Conservation (phyloP, 2,113 vertebrate genomes). For the Erythrolamprus reginae region DNA sequence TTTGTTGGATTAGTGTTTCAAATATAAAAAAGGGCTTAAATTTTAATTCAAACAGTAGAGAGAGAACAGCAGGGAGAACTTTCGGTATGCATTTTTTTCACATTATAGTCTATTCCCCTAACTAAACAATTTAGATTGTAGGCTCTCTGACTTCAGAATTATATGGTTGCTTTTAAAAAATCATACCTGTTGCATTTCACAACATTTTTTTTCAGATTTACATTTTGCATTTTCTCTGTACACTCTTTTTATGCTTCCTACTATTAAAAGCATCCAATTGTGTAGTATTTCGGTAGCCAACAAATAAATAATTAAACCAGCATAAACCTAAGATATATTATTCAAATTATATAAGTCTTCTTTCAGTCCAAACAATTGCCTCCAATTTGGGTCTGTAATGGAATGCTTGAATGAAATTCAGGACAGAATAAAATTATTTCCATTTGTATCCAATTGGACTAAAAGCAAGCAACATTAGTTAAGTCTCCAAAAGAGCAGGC, state of each 20-base stretch:
- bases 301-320: background rate
- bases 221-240: no score
- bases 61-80: background rate
- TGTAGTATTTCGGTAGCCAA: background rate
- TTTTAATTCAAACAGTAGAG: background rate
- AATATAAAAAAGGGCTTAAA: background rate
- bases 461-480: background rate
- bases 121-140: background rate
- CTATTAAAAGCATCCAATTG: background rate
- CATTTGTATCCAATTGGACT: background rate
- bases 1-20: background rate
- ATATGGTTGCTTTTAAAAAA: background rate
- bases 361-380: background rate
- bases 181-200: background rate
- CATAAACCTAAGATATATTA: background rate
- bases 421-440: background rate
- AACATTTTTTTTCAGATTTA: background rate
- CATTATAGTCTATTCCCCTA: background rate
- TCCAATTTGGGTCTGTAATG: background rate
- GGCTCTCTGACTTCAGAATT: constrained; percentile 11
- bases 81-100: background rate
- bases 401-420: background rate
- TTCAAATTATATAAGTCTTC: background rate
- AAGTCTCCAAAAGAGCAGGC: background rate
- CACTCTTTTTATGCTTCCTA: no score